Conservation (phyloP, 2,888 invertebrate genomes). For the Amphipoea oculea region DNA sequence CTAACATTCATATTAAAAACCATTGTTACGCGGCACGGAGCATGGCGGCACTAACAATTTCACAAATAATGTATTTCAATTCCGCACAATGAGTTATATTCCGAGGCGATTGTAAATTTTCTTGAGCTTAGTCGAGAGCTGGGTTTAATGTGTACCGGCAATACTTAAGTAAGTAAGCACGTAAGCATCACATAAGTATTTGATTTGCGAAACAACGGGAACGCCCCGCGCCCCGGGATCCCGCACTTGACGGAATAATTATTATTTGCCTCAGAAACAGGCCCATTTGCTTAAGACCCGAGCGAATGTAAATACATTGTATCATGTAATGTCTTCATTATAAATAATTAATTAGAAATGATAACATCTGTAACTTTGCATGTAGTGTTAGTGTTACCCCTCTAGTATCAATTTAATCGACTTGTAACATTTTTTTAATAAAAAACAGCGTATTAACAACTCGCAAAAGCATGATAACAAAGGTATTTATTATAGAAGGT, state of each 20-base stretch:
- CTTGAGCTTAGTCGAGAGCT: conserved; percentile 41
- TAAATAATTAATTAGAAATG: conserved; percentile 52
- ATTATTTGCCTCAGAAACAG: conserved; percentile 56
- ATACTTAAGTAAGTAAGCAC: conserved; percentile 59
- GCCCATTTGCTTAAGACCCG: conserved; percentile 54
- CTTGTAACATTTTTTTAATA: background rate
- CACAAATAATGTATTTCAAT: conserved; percentile 40
- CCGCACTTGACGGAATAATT: conserved; percentile 51
- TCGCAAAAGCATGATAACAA: background rate
- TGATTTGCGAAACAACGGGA: conserved; percentile 56
- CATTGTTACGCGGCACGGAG: background rate
- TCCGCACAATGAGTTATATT: conserved; percentile 39
- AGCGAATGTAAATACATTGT: conserved; percentile 55
- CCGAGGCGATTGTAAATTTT: conserved; percentile 53
- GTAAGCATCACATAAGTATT: conserved; percentile 61
- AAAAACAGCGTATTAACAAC: background rate
- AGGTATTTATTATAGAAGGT: background rate
- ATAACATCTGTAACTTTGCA: conserved; percentile 30
- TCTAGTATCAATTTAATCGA: background rate
- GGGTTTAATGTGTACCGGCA: conserved; percentile 52
- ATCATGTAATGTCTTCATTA: conserved; percentile 56
- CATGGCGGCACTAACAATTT: background rate
- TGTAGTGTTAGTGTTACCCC: background rate
- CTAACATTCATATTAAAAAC: background rate
- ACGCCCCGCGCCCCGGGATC: conserved; percentile 32